Evolutionary conservation across 2,888 invertebrate genomes (phyloP).

Genomic region (Ornithoptera priamus): DNA sequence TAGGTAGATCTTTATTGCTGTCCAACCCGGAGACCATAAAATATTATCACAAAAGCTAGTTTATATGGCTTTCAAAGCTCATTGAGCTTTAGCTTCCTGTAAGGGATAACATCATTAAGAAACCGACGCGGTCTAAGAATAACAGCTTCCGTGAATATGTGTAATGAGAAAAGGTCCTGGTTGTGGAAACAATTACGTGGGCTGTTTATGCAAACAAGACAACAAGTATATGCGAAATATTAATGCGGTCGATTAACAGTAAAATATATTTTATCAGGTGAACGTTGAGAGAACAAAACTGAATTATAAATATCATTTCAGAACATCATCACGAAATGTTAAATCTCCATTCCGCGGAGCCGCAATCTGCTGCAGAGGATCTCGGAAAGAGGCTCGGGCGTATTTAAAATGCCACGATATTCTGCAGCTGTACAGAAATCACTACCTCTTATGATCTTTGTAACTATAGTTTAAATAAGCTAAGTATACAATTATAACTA

Average conservation of each 20-base stretch:
- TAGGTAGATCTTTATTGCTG: no score
- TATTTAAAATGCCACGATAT: constrained; percentile 30
- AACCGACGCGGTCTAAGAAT: no score
- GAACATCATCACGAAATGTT: constrained; percentile 41
- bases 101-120: no score
- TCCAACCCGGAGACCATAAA: no score
- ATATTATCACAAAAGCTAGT: no score
- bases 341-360: constrained; percentile 42
- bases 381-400: constrained; percentile 47
- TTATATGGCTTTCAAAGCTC: no score
- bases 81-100: no score
- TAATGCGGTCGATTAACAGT: constrained; percentile 25
- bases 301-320: constrained; percentile 33
- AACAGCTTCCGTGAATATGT: no score
- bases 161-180: no score
- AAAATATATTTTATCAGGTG: constrained; percentile 22
- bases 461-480: not conserved
- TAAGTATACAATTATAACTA: not conserved
- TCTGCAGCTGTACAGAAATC: constrained; percentile 9
- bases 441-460: not conserved
- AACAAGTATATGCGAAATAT: not conserved
- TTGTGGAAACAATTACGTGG: not conserved
- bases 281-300: constrained; percentile 25
- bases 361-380: constrained; percentile 45
- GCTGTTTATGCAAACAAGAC: not conserved